These are phyloP conservation scores for Metaphire vulgaris DNA, from an alignment of 1,140 invertebrate species.

Conservation along the genomic window DNA sequence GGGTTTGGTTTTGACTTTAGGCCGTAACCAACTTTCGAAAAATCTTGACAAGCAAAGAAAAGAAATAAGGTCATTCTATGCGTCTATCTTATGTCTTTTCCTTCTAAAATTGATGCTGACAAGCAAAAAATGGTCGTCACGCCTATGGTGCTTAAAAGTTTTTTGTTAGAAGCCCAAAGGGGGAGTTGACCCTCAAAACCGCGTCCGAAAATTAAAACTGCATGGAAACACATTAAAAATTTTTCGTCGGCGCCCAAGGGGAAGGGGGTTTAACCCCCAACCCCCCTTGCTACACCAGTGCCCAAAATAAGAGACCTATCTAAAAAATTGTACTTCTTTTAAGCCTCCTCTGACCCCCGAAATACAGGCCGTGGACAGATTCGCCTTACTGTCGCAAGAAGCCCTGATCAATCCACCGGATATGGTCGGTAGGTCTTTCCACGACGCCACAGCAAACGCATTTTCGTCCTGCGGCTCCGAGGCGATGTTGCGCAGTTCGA, in stretches of 20 bases:
- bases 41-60: too few relatives aligned
- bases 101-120: too few relatives aligned
- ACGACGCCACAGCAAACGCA: constrained; percentile 13
- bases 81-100: too few relatives aligned
- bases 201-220: neutral
- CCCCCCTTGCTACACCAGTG: too few relatives aligned
- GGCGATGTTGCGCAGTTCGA: constrained; percentile 16
- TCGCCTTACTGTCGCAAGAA: constrained; percentile 25
- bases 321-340: neutral
- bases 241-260: neutral
- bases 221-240: neutral
- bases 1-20: too few relatives aligned
- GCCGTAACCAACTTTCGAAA: too few relatives aligned
- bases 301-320: neutral
- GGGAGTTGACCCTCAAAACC: neutral
- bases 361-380: too few relatives aligned
- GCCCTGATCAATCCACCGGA: constrained; percentile 20
- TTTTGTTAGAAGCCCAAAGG: too few relatives aligned
- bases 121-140: too few relatives aligned
- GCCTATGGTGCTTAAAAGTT: too few relatives aligned
- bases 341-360: neutral
- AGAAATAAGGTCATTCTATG: too few relatives aligned
- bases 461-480: constrained; percentile 17
- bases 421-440: constrained; percentile 14
- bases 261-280: too few relatives aligned